Percentiles rank a stretch among this genome's conserved stretches.
These are phyloP conservation scores for Arvicanthis niloticus DNA, from an alignment of 2,113 vertebrate genomes.

Conservation along the genomic window DNA sequence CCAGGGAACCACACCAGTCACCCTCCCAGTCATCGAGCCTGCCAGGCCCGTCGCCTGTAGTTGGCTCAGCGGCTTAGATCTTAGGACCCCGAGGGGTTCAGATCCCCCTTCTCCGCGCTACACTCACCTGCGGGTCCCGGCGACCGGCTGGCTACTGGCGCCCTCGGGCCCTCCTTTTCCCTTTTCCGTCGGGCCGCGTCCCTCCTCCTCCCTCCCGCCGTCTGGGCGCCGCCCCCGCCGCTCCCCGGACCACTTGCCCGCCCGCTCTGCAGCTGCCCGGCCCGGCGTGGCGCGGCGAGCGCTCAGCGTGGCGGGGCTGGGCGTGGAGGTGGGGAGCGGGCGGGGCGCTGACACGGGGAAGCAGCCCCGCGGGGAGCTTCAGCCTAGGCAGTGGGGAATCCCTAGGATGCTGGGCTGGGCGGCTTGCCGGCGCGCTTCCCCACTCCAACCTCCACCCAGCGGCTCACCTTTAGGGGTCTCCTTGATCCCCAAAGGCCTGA, in stretches of 20 bases:
- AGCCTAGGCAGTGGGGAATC: no score
- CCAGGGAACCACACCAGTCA: background rate
- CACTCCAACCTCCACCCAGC: background rate
- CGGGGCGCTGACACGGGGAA: constrained; percentile 27
- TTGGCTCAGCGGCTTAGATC: background rate
- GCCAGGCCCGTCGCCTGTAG: background rate
- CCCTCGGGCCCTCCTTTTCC: constrained; percentile 38
- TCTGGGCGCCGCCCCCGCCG: constrained; percentile 74
- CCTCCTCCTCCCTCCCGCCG: constrained; percentile 56
- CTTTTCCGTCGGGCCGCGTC: background rate
- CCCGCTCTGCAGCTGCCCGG: constrained; percentile 36
- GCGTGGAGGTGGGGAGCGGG: constrained; percentile 66
- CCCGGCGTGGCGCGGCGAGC: background rate
- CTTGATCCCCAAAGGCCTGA: background rate
- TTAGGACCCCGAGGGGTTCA: background rate
- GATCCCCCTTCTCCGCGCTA: background rate
- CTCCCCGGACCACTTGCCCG: constrained; percentile 51
- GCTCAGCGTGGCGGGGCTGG: background rate
- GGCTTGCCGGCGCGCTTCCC: background rate
- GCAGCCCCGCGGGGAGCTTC: background rate
- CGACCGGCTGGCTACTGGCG: constrained; percentile 21
- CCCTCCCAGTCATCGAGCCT: background rate
- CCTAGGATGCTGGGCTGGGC: background rate
- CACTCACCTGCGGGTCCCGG: constrained; percentile 71
- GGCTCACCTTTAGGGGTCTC: constrained; percentile 52